Base-by-base conservation (phyloP, 2,113 vertebrate species). In the Brachypteracias leptosomus region DNA sequence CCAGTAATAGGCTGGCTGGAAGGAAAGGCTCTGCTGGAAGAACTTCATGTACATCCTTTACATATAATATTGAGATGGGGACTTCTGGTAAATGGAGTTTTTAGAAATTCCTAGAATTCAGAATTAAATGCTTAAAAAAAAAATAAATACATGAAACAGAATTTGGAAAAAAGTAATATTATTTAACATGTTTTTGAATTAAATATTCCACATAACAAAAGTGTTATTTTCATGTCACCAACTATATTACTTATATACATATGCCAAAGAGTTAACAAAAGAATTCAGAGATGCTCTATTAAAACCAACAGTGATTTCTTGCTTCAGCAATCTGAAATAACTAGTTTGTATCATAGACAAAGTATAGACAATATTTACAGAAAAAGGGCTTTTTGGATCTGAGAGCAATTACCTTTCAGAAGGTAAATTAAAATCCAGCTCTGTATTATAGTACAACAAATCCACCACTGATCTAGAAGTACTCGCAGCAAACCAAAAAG, bases 201-300 rank as follows among this genome's bases (percentile, higher is more conserved):
- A 98, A 98, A 98, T 98, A 98, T 98, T 98, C 95, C 97, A 98
- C 98, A 97, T 97, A 98, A 98, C 98, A 97, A 97, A 98, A 98
- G 90, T 95, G 94, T 96, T 96, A 95, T 97, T 95, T 97, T 96
- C 91, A 96, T 96, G 93, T 98, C 97, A 97, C 90, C 93, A 93
- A 89, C 97, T 96, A 77, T 96, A 88, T 95, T 91, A 97, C 95
- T 94, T 98, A 98, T 97, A 95, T 97, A 98, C 98, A 98, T 91
- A 97, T 61, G 95, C 83, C 77, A 51, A 92, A 95, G 91, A 93
- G 88, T 94, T 97, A 96, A 93, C 95, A 96, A 86, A 96, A 95
- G 78, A 95, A 94, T 88, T 94, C 82, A 93, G 93, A 97, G 97
- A 96, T 84, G 93, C 76, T 76, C 92, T 97, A 97, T 94, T 90